A percentile compares a stretch with the other conserved stretches of the same genome.
Conservation (phyloP, 2,113 vertebrate genomes). For the Ellobius talpinus region DNA sequence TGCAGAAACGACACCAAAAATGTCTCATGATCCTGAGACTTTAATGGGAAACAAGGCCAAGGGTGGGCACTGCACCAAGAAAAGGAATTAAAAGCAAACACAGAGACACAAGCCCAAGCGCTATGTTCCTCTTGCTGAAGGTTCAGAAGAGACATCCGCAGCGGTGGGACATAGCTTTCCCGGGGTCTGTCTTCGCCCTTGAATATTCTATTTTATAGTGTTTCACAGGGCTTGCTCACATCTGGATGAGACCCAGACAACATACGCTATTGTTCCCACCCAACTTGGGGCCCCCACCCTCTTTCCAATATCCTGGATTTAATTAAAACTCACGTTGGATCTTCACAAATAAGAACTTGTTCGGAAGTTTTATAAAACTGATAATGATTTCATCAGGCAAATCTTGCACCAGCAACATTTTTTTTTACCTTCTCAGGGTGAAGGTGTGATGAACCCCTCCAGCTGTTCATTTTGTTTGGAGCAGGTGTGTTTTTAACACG, state of each 20-base stretch:
- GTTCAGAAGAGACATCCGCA: background rate
- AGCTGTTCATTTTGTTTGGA: conserved; percentile 51
- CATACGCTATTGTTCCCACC: conserved; percentile 48
- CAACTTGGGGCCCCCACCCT: conserved; percentile 49
- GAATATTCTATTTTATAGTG: conserved; percentile 42
- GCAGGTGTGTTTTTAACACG: background rate
- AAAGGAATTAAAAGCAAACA: conserved; percentile 33
- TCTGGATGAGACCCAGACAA: conserved; percentile 50
- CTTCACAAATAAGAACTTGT: conserved; percentile 66
- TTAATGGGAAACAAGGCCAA: background rate
- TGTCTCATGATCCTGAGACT: background rate
- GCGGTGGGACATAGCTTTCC: background rate
- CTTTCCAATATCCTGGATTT: conserved; percentile 49
- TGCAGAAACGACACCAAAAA: conserved; percentile 6
- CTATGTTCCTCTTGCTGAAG: conserved; percentile 8
- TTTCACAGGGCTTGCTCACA: conserved; percentile 40
- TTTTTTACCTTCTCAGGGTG: background rate
- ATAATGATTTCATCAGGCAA: conserved; percentile 30
- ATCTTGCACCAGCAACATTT: background rate
- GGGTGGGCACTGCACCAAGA: background rate
- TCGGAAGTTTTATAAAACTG: conserved; percentile 43
- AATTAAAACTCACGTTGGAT: conserved; percentile 41
- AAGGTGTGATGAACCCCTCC: background rate
- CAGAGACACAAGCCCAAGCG: background rate
- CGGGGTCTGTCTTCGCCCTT: conserved; percentile 15